phyloP scores from a whole-genome alignment of 30 jellyfish, hydroid and myxozoan species.

The Chironex yamaguchii region DNA sequence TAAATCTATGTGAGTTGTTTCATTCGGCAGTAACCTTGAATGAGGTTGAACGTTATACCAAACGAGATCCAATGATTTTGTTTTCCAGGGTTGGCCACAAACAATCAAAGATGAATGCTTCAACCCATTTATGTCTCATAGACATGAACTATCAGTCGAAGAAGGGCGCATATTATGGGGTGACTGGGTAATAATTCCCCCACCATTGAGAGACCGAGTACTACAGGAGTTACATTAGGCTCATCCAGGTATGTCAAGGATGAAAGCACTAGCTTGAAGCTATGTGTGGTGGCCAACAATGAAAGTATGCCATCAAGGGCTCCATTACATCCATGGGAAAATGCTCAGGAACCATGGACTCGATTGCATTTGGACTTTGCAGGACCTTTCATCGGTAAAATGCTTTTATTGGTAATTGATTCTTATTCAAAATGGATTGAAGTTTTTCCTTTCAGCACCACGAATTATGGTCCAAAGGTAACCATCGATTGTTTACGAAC shows the following conservation, averaged over 20 bases:
- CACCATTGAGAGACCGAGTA: not conserved
- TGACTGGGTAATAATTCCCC: too few species aligned
- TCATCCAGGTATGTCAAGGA: not conserved
- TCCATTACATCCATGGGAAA: slow-evolving; percentile 23
- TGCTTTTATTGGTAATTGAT: slow-evolving; percentile 1
- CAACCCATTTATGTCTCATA: too few species aligned
- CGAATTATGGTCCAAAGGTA: not conserved
- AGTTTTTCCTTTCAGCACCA: not conserved
- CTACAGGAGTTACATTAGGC: not conserved
- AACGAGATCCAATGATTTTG: too few species aligned
- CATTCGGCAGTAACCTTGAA: too few species aligned
- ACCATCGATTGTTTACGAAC: slow-evolving; percentile 23
- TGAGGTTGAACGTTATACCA: too few species aligned
- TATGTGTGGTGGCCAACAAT: slow-evolving; percentile 15
- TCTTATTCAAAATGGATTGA: slow-evolving; percentile 57
- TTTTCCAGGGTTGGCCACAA: too few species aligned
- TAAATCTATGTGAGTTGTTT: too few species aligned
- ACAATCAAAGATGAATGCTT: too few species aligned
- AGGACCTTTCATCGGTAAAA: slow-evolving; percentile 45
- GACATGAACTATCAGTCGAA: too few species aligned
- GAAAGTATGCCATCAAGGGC: slow-evolving; percentile 6
- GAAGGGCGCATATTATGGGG: too few species aligned
- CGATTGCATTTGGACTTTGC: slow-evolving; percentile 51
- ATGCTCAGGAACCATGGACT: slow-evolving; percentile 18
- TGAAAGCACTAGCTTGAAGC: not conserved